phyloP scores from a whole-genome alignment of 2,888 invertebrate genomes.

The Clepsis dumicolana region DNA sequence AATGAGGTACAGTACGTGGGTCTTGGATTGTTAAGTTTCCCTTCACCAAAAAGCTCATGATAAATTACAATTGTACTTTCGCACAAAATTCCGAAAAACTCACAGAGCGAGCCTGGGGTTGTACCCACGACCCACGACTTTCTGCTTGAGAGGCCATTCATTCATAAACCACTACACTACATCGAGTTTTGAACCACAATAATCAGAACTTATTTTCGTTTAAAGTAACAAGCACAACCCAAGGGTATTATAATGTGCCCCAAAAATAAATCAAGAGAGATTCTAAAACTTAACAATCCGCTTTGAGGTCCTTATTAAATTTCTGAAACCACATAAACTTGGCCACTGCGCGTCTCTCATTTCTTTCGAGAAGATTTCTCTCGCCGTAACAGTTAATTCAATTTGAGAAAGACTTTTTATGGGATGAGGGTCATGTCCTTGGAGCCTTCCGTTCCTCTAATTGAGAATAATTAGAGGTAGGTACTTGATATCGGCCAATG shows the following conservation, averaged over 20 bases:
- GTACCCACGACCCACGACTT: too few species aligned
- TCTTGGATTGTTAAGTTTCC: background rate
- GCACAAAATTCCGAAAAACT: background rate
- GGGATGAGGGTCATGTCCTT: conserved; percentile 44
- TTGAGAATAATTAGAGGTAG: conserved; percentile 44
- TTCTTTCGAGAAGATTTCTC: conserved; percentile 48
- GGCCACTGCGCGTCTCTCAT: conserved; percentile 8
- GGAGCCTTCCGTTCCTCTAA: conserved; percentile 38
- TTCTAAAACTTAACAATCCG: conserved; percentile 19
- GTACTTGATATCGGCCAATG: conserved; percentile 23
- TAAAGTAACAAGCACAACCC: conserved; percentile 1
- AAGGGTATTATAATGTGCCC: background rate
- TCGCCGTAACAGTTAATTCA: conserved; percentile 55
- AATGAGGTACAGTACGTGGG: background rate
- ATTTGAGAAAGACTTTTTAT: conserved; percentile 60
- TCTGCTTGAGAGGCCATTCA: too few species aligned
- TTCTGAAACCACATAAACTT: conserved; percentile 21
- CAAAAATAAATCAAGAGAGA: conserved; percentile 23
- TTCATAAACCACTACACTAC: too few species aligned
- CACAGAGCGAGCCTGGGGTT: too few species aligned
- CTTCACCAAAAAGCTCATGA: too few species aligned
- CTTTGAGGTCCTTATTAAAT: conserved; percentile 36
- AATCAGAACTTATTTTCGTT: background rate
- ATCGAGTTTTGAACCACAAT: background rate
- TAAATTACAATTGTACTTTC: background rate